Base-by-base conservation (phyloP, 2,888 invertebrate species). In the Lamellibrachia satsuma region DNA sequence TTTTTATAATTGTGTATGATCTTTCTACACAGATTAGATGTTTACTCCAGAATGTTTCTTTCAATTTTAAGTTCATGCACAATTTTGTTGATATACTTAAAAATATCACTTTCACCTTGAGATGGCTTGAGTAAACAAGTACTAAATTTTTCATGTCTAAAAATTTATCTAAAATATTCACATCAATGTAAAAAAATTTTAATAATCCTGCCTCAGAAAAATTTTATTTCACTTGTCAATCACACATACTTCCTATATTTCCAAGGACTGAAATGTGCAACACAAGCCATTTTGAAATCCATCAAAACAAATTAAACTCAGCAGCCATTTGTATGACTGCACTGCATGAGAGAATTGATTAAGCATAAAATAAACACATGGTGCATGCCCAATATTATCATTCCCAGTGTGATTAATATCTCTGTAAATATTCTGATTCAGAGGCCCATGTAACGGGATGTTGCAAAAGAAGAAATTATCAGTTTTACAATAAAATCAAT, bases 331-430 rank as follows among this genome's bases (percentile, higher is more conserved):
- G 75, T 39, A 39, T 39, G 1, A 39, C 39, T 39, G 39, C 39
- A 39, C 75, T 15, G 75, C 75, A 75, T 75, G 75, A 75, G 4
- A 75, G 75, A 15, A n/a, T 75, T 75, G 75, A 75, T 15, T 75
- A 75, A 75, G 75, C n/a, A 22, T 75, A 75, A 75, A 75, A 75
- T 75, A 75, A 75, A 75, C 75, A 75, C 75, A 75, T 75, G 75
- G n/a, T 75, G 75, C 75, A 75, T 22, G 75, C n/a, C 75, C 75
- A 75, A 75, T 75, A 75, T 75, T 75, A 75, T n/a, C 22, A 4
- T n/a, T 6, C n/a, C 15, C 75, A 75, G 75, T 75, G 15, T 75
- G 22, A 75, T 75, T 75, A 75, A 75, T 75, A 75, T 75, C 75
- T 22, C 75, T n/a, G n/a, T 75, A 75, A 75, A 75, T 75, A 11